phyloP scores from a whole-genome alignment of 2,113 vertebrate species.

The Pica pica region DNA sequence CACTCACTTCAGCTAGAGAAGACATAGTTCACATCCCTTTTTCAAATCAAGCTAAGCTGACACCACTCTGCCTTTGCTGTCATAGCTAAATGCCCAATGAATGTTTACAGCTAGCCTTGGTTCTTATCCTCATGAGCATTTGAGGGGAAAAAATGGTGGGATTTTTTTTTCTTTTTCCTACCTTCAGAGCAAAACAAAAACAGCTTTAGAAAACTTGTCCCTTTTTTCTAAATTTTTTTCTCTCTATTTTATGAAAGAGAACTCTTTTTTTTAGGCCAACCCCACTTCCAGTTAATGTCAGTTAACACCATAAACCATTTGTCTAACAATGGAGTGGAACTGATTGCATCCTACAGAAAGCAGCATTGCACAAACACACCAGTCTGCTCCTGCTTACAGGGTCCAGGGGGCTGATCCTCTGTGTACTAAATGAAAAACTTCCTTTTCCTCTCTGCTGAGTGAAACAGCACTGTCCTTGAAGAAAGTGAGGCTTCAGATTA shows the following conservation, averaged over 20 bases:
- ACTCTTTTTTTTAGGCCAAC: background rate
- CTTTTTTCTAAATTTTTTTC: rapidly evolving
- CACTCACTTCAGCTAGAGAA: background rate
- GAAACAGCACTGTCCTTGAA: background rate
- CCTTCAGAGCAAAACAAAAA: background rate
- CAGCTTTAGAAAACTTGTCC: background rate
- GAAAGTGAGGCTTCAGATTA: conserved; percentile 5
- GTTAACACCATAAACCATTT: background rate
- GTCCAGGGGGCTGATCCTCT: background rate
- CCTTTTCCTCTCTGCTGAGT: conserved; percentile 14
- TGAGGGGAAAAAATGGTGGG: rapidly evolving
- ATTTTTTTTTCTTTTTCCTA: background rate
- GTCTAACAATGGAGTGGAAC: background rate
- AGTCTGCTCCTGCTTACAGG: background rate
- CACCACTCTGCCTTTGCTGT: background rate
- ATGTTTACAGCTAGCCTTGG: background rate
- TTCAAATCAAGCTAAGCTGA: background rate
- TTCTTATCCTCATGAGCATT: background rate
- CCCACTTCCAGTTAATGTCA: background rate
- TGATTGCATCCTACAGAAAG: background rate
- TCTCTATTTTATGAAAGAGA: background rate
- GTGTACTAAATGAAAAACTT: background rate
- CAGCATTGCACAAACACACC: background rate
- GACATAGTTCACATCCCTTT: background rate
- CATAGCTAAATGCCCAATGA: background rate